Conservation (phyloP, 2,113 vertebrate species). For the Haplochromis vanheusdeni region DNA sequence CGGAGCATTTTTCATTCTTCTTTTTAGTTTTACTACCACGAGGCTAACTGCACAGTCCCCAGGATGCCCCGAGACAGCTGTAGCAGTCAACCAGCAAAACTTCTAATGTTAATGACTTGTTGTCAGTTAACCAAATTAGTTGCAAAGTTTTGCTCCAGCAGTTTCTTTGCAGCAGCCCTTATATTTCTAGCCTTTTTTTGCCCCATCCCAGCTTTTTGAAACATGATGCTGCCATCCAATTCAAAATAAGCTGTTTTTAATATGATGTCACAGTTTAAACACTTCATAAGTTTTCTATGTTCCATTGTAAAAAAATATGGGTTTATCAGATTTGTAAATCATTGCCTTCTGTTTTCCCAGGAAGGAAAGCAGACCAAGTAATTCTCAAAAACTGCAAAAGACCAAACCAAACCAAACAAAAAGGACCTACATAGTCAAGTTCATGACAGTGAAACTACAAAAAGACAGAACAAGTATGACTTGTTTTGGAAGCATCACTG, state of each 20-base stretch:
- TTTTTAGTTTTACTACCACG: accelerated
- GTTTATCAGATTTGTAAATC: not conserved
- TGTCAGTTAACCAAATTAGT: not conserved
- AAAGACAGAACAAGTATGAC: not conserved
- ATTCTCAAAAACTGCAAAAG: not conserved
- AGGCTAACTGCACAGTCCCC: not conserved
- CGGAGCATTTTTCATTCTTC: not conserved
- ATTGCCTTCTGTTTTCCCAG: not conserved
- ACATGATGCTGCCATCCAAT: not conserved
- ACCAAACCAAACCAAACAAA: not conserved
- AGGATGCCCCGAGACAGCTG: not conserved
- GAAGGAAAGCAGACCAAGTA: not conserved
- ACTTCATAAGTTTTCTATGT: not conserved
- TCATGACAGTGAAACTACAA: not conserved
- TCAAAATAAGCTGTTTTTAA: not conserved
- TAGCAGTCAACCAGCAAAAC: not conserved
- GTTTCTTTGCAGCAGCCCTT: not conserved
- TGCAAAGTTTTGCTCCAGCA: not conserved
- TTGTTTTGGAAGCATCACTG: not conserved
- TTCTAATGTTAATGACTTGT: not conserved
- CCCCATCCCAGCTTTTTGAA: accelerated
- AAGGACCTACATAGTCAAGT: not conserved
- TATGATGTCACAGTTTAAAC: accelerated
- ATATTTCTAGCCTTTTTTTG: not conserved
- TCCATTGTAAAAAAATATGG: not conserved